Conservation (phyloP, 64 coral and sea anemone species). For the Cladopsammia gracilis region DNA sequence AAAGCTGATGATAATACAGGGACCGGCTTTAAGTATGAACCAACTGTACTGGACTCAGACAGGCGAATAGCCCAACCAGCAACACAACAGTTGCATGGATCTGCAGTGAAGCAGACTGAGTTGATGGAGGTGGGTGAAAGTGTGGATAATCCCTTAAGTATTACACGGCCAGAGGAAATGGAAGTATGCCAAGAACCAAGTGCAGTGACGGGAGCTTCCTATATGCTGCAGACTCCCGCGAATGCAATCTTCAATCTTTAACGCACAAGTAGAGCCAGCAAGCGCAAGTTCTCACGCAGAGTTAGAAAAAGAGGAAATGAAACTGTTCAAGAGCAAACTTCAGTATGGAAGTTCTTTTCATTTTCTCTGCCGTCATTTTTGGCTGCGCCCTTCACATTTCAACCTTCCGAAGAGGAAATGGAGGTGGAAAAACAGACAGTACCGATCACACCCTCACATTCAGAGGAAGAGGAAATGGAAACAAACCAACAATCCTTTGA, state of each 20-base stretch:
- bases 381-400: background rate
- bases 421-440: background rate
- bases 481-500: background rate
- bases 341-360: background rate
- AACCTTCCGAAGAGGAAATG: background rate
- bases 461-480: background rate
- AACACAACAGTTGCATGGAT: background rate
- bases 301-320: background rate
- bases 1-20: background rate
- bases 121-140: background rate
- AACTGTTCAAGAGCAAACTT: background rate
- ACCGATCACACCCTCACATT: background rate
- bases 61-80: background rate
- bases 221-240: background rate
- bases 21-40: background rate
- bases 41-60: background rate
- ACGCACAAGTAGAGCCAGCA: background rate
- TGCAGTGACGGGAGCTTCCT: too few relatives aligned
- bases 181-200: background rate
- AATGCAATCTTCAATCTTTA: background rate
- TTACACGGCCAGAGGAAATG: background rate
- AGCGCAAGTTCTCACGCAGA: background rate
- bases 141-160: background rate
- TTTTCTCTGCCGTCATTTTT: background rate
- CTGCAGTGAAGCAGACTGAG: background rate